Evolutionary conservation across 64 coral and sea anemone species (phyloP), one percentile per base, ranked within the genome.

Genomic region (Dendrophyllia cribrosa): DNA sequence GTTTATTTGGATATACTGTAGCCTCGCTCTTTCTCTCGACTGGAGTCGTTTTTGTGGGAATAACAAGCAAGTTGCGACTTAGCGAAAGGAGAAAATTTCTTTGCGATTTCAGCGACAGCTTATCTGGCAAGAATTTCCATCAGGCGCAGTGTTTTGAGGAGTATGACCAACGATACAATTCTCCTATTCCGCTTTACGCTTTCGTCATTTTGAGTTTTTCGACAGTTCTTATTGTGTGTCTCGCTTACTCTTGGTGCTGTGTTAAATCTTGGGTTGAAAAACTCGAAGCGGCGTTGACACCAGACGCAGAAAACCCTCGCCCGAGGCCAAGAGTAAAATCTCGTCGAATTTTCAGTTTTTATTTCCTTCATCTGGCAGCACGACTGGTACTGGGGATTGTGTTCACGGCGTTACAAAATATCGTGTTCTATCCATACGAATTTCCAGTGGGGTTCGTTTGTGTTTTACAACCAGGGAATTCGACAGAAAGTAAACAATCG

Each of bases 131-230:
- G 46, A 20, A n/a, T 9, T 75, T 75, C 47, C 72, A 49, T 75
- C 72, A 75, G 13, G 72, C 72, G 16, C 48, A 64, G 64, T 92
- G 90, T 58, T 86, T 92, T 77, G 48, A 74, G 8, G 43, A 86
- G 55, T 93, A 93, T 46, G 83, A 87, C 6, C 55, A 69, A 66
- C 43, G 51, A 1, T 93, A 87, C 73, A 93, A 87, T 51, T 77
- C 82, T 59, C 74, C 91, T 21, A 14, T 87, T n/a, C 82, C 58
- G 15, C 26, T 79, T 9, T 93, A 55, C 67, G 60, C 4, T 2
- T 93, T 79, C 77, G 72, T 74, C 19, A 2, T 70, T 26, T 77
- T 79, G 43, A 68, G 23, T 52, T 79, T 86, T 55, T 59, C n/a
- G 53, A 17, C 51, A 11, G 19, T 87, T 16, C n/a, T 75, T 43